Conservation (phyloP, 2,888 invertebrate genomes). For the Bursaphelenchus okinawaensis region DNA sequence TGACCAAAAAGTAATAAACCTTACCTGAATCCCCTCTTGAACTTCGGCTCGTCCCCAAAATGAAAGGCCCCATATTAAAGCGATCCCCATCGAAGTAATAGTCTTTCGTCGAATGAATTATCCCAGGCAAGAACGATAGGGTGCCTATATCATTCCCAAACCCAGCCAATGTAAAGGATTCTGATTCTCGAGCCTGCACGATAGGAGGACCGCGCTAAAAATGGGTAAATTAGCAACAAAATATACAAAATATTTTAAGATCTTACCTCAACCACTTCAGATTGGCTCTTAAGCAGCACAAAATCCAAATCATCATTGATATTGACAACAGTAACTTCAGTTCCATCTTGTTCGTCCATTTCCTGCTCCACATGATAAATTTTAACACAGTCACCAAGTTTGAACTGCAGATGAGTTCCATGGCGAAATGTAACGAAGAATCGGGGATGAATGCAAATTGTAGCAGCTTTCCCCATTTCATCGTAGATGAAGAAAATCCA, state of each 20-base stretch:
- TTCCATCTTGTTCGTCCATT: constrained; percentile 18
- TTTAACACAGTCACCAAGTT: constrained; percentile 22
- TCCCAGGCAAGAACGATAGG: constrained; percentile 24
- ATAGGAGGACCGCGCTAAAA: constrained; percentile 26
- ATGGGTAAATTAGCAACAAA: constrained; percentile 30
- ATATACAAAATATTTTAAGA: constrained; percentile 28
- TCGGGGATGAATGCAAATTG: constrained; percentile 24
- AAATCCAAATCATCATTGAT: constrained; percentile 29
- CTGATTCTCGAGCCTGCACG: constrained; percentile 23
- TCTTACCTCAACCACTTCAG: constrained; percentile 27
- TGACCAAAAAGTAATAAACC: constrained; percentile 29
- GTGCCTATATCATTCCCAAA: constrained; percentile 22
- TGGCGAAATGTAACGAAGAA: constrained; percentile 29
- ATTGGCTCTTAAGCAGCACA: constrained; percentile 26
- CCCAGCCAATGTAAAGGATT: constrained; percentile 26
- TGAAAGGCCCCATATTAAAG: constrained; percentile 25
- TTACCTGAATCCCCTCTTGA: constrained; percentile 32
- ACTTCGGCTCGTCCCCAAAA: constrained; percentile 28
- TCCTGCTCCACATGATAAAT: constrained; percentile 27
- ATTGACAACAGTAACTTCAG: constrained; percentile 23
- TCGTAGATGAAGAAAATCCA: constrained; percentile 28
- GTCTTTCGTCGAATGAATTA: constrained; percentile 20
- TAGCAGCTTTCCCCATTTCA: constrained; percentile 23
- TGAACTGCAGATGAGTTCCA: constrained; percentile 27
- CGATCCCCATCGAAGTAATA: constrained; percentile 21